Evolutionary conservation across 2,797 vertebrate genomes (phyloP), one percentile per base, ranked within the genome.

Genomic region (Thalassophryne amazonica): DNA sequence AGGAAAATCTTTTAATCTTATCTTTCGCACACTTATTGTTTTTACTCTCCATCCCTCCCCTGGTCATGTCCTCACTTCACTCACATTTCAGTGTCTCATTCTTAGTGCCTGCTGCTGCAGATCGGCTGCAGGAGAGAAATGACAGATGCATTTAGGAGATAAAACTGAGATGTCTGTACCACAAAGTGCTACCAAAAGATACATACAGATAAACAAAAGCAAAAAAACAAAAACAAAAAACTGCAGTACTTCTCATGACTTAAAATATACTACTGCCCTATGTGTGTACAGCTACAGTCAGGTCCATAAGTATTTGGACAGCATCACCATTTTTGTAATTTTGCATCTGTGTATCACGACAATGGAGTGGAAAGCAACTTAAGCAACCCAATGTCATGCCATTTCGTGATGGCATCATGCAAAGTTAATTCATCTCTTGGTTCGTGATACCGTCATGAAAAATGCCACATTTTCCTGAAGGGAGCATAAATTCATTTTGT

Each of bases 61-160:
- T 2, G 55, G 18, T 27, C 15, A 23, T 48, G 30, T 40, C 59
- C 27, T 54, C 16, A 20, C 11, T 40, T 51, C 22, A 27, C 17
- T 14, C 9, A 39, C 21, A 39, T 46, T 46, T 43, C 20, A 23
- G 66, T 45, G n/a, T 18, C 23, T 17, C n/a, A 32, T 59, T 60
- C 23, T 30, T 67, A 42, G 22, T 74, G 52, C 73, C 63, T 80
- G 76, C 48, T 50, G 59, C 47, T 13, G 24, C 21, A 51, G 76
- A 82, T 84, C 81, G 78, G 67, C 76, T 58, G n/a, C 23, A 23
- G 28, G 25, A 58, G 58, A 82, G 84, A 66, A 61, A 49, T 33
- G 35, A 47, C 3, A 56, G 74, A 84, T 80, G 36, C 37, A 42
- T 54, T 50, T 7, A 0, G 32, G 15, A 65, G 74, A 74, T 73